A percentile compares a stretch with the other conserved stretches of the same genome.
Evolutionary conservation across 2,888 invertebrate genomes (phyloP).

Genomic region (Danaus chrysippus): DNA sequence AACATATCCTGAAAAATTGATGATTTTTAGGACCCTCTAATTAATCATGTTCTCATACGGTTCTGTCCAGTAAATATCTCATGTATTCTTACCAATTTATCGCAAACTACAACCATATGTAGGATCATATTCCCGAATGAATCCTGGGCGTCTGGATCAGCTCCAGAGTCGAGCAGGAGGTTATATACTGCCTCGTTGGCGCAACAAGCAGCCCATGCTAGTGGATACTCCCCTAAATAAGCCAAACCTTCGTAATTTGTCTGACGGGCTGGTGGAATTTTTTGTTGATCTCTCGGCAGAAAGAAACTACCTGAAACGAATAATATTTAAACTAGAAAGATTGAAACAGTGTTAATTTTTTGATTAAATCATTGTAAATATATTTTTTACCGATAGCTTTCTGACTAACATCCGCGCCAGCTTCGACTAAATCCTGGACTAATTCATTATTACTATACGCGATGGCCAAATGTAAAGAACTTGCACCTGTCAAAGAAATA

Average conservation of each 20-base stretch:
- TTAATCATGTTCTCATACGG: not conserved
- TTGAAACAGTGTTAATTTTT: not conserved
- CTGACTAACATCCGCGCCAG: conserved; percentile 94
- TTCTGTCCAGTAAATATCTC: not conserved
- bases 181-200: conserved; percentile 99
- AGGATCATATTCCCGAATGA: conserved; percentile 98
- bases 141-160: conserved; percentile 97
- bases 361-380: not conserved
- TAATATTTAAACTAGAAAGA: not conserved
- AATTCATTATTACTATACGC: conserved; percentile 97
- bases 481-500: conserved; percentile 82
- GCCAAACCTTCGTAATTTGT: conserved; percentile 98
- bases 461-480: conserved; percentile 96
- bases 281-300: conserved; percentile 95
- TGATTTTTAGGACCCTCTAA: not conserved
- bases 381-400: conserved; percentile 87
- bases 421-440: conserved; percentile 94
- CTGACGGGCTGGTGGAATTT: conserved; percentile 84
- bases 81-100: conserved; percentile 87
- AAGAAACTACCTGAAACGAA: conserved; percentile 88
- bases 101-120: conserved; percentile 99
- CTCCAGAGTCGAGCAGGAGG: conserved; percentile 92
- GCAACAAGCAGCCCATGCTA: conserved; percentile 98
- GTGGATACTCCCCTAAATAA: conserved; percentile 97
- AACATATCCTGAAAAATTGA: conserved; percentile 91